phyloP scores from a whole-genome alignment of 2,797 vertebrate genomes.

The Smutsia temminckii region DNA sequence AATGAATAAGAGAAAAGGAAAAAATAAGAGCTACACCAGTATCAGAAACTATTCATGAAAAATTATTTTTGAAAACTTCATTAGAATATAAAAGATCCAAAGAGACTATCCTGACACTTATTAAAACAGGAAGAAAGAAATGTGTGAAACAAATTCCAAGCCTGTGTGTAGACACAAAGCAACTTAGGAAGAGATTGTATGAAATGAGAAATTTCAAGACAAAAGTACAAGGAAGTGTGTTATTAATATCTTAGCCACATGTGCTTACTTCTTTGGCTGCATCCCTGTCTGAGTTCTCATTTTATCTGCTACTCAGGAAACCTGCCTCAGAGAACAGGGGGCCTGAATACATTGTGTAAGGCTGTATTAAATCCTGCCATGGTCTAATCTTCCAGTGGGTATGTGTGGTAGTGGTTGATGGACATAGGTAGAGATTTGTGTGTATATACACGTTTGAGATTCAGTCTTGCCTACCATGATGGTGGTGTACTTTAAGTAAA shows the following conservation, averaged over 20 bases:
- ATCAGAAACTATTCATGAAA: not conserved
- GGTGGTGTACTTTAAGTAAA: not conserved
- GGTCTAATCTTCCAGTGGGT: constrained; percentile 47
- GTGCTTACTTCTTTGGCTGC: not conserved
- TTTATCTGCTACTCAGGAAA: constrained; percentile 27
- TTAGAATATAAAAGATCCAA: constrained; percentile 57
- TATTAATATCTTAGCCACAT: constrained; percentile 44
- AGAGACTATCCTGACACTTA: constrained; percentile 58
- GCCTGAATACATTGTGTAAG: constrained; percentile 2
- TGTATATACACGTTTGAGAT: not conserved
- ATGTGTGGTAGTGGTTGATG: not conserved
- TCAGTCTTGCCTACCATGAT: not conserved
- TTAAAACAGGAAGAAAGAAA: constrained; percentile 66
- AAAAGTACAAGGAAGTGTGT: constrained; percentile 38
- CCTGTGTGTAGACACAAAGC: not conserved
- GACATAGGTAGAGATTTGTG: not conserved
- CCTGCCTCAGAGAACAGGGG: not conserved
- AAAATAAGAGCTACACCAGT: not conserved
- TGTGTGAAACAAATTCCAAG: constrained; percentile 59
- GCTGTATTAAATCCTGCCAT: not conserved
- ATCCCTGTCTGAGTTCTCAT: not conserved
- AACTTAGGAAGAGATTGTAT: constrained; percentile 20
- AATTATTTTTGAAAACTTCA: constrained; percentile 73
- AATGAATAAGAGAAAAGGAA: not conserved
- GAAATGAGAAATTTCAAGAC: constrained; percentile 62